Conservation (phyloP, 2,113 vertebrate species). For the Scalopus aquaticus region DNA sequence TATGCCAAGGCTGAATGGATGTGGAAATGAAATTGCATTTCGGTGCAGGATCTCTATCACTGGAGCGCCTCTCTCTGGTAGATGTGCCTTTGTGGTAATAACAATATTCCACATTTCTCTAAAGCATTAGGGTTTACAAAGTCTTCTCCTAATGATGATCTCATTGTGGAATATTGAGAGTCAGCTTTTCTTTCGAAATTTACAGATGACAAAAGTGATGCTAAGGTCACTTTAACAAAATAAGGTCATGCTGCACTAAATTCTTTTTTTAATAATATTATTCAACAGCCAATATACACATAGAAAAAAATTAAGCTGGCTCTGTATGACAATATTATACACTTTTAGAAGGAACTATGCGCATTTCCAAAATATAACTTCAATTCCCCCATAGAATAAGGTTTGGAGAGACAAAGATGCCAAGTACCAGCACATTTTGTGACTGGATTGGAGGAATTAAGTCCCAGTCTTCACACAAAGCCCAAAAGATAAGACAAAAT, state of each 20-base stretch:
- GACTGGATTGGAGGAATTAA: background rate
- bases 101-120: background rate
- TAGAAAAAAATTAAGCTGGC: background rate
- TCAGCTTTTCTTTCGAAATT: background rate
- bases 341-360: background rate
- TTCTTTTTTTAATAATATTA: constrained; percentile 34
- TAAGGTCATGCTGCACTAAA: background rate
- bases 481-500: background rate
- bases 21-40: background rate
- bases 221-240: constrained; percentile 9
- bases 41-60: background rate
- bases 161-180: background rate
- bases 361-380: constrained; percentile 40
- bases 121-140: background rate
- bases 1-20: background rate
- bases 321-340: background rate
- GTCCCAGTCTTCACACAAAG: background rate
- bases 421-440: background rate
- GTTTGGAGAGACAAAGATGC: background rate
- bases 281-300: background rate
- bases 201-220: constrained; percentile 40
- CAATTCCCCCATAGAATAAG: background rate
- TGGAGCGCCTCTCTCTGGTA: background rate
- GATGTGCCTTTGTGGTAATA: background rate
- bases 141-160: background rate